phyloP scores from a whole-genome alignment of 2,113 vertebrate genomes.

The Podilymbus podiceps region DNA sequence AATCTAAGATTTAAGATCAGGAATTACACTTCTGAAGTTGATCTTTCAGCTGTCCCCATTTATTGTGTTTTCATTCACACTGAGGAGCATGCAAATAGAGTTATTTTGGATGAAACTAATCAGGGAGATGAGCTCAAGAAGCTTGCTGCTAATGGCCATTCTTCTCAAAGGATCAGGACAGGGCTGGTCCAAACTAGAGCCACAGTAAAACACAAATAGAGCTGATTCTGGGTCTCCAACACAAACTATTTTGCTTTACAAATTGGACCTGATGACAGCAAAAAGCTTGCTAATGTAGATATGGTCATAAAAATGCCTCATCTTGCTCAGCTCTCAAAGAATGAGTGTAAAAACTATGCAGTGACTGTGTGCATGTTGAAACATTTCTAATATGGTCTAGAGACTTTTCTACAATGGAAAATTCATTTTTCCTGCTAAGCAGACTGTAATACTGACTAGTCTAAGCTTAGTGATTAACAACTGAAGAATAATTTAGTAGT shows the following conservation, averaged over 20 bases:
- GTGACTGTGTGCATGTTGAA: background rate
- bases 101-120: background rate
- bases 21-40: background rate
- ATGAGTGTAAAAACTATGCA: background rate
- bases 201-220: background rate
- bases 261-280: fast-evolving
- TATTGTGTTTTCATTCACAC: background rate
- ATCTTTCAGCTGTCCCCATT: background rate
- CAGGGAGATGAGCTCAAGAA: background rate
- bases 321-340: background rate
- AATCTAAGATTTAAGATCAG: background rate
- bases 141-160: background rate
- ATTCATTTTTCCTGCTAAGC: background rate
- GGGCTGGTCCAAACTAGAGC: background rate
- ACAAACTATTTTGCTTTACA: background rate
- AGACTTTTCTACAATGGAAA: background rate
- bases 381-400: background rate
- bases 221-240: background rate
- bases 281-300: background rate
- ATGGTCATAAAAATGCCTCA: background rate
- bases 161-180: background rate
- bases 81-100: background rate
- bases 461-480: background rate
- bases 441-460: background rate
- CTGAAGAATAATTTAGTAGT: background rate